These are phyloP conservation scores for Enteromius mattozi DNA, from an alignment of 2,797 vertebrate genomes.

Conservation along the genomic window DNA sequence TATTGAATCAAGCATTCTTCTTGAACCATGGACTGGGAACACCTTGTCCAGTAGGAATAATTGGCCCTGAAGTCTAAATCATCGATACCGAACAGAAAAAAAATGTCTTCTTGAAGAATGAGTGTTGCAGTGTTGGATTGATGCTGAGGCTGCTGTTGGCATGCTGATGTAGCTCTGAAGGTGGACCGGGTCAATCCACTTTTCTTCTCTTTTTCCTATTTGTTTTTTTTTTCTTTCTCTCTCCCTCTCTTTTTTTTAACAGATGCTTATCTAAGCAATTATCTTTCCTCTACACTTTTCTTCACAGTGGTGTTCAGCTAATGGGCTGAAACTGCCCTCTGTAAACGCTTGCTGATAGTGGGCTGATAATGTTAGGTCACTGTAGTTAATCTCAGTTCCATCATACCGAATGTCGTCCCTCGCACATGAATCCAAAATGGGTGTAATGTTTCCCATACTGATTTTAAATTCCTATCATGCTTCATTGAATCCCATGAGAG, in stretches of 20 bases:
- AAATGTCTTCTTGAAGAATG: slow-evolving; percentile 42
- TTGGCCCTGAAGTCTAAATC: slow-evolving; percentile 22
- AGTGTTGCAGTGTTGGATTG: slow-evolving; percentile 42
- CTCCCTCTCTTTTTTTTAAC: slow-evolving; percentile 29
- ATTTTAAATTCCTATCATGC: slow-evolving; percentile 1
- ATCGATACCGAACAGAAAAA: slow-evolving; percentile 38
- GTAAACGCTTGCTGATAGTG: slow-evolving; percentile 53
- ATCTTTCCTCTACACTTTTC: slow-evolving; percentile 59
- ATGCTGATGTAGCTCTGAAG: slow-evolving; percentile 40
- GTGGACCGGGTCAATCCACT: slow-evolving; percentile 56
- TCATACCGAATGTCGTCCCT: background rate
- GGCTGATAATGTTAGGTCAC: slow-evolving; percentile 49
- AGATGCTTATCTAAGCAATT: slow-evolving; percentile 66
- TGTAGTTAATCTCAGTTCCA: slow-evolving; percentile 43
- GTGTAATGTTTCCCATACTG: slow-evolving; percentile 23
- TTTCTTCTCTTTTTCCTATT: slow-evolving; percentile 43
- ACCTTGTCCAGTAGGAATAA: slow-evolving; percentile 18
- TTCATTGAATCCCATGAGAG: slow-evolving; percentile 6
- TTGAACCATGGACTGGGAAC: slow-evolving; percentile 27
- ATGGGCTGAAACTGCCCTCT: slow-evolving; percentile 61
- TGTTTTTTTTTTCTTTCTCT: slow-evolving; percentile 22
- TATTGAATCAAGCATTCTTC: slow-evolving; percentile 31
- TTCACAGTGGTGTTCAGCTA: slow-evolving; percentile 58
- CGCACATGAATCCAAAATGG: slow-evolving; percentile 42
- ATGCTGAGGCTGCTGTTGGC: slow-evolving; percentile 11